Evolutionary conservation across 2,113 vertebrate genomes (phyloP).

Genomic region (Neolamprologus hecqui): DNA sequence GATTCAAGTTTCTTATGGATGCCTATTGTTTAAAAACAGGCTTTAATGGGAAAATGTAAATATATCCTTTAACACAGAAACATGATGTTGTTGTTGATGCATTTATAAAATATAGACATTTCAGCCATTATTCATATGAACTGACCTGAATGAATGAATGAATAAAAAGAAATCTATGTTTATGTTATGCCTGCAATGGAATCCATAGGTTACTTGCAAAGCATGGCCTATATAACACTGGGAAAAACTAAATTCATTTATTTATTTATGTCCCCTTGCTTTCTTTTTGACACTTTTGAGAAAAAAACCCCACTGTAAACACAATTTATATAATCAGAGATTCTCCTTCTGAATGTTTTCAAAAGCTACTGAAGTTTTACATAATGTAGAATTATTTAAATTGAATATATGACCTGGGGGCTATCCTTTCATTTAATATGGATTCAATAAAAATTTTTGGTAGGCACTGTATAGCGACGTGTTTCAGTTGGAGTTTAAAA

Average conservation of each 20-base stretch:
- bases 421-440: fast-evolving
- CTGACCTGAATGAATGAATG: background rate
- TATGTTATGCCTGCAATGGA: background rate
- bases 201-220: background rate
- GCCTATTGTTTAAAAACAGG: background rate
- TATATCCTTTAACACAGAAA: background rate
- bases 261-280: background rate
- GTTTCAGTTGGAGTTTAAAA: background rate
- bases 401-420: background rate
- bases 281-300: background rate
- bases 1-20: background rate
- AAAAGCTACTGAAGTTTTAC: background rate
- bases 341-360: background rate
- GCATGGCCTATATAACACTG: background rate
- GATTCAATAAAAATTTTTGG: fast-evolving
- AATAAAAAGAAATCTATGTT: background rate
- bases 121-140: background rate
- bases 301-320: fast-evolving
- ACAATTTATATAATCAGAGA: background rate
- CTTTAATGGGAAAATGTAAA: background rate
- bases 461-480: background rate
- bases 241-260: background rate
- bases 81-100: background rate
- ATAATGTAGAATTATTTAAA: background rate
- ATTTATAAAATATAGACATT: background rate